Percentiles rank a stretch among this genome's conserved stretches.
phyloP scores from a whole-genome alignment of 1,140 invertebrate species.

The Brachionus calyciflorus region DNA sequence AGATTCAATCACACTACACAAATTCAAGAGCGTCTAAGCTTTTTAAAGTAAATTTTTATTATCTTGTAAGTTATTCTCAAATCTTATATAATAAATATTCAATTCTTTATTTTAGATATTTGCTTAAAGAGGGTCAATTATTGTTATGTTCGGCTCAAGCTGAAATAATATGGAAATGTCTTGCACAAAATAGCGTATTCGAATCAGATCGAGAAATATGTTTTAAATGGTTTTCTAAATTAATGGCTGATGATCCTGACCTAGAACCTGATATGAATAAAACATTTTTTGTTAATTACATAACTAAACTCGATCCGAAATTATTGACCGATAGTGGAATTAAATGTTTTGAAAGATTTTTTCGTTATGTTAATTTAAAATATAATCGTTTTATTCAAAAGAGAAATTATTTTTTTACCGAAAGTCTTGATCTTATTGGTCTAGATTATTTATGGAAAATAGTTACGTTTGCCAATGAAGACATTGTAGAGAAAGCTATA shows the following conservation, averaged over 20 bases:
- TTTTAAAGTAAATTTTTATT: conserved; percentile 77
- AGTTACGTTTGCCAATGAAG: conserved; percentile 80
- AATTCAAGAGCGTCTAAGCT: conserved; percentile 88
- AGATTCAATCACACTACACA: conserved; percentile 86
- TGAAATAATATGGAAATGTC: conserved; percentile 91
- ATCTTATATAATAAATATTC: conserved; percentile 69
- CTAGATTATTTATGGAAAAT: conserved; percentile 93
- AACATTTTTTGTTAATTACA: conserved; percentile 93
- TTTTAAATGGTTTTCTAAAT: conserved; percentile 91
- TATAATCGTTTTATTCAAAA: conserved; percentile 86
- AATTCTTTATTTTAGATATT: conserved; percentile 52
- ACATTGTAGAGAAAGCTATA: conserved; percentile 85
- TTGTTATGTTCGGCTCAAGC: conserved; percentile 94
- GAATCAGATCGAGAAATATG: conserved; percentile 87
- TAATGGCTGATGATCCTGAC: conserved; percentile 92
- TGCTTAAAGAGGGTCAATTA: conserved; percentile 78
- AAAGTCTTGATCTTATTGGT: conserved; percentile 79
- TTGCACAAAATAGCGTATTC: conserved; percentile 88
- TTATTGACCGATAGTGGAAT: conserved; percentile 91
- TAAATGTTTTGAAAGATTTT: conserved; percentile 88
- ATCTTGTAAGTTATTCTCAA: not conserved
- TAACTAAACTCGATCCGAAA: conserved; percentile 83
- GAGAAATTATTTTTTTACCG: conserved; percentile 70
- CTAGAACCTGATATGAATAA: conserved; percentile 91
- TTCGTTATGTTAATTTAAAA: conserved; percentile 92